Base-by-base conservation (phyloP, 2,113 vertebrate genomes). In the Drymodes brunneopygia region DNA sequence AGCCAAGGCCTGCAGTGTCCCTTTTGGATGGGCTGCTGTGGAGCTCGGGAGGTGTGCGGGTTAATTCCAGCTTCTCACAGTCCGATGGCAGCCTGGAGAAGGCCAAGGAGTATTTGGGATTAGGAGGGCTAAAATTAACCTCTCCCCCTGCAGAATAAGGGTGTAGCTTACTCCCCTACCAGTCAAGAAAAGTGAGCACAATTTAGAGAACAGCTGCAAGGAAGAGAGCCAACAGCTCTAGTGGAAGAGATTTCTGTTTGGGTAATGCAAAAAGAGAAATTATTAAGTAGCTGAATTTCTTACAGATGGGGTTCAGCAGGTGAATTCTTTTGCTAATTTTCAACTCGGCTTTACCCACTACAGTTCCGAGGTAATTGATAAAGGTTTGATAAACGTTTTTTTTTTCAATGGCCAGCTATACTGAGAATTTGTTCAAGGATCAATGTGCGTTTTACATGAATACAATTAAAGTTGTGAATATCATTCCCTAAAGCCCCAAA, bases 381-480 rank as follows among this genome's bases (percentile, higher is more conserved):
- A 18, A 25, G 35, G 8, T 45, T n/a, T n/a, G n/a, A n/a, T n/a
- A n/a, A n/a, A n/a, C n/a, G n/a, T 56, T 77, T 58, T 45, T 45
- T 40, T 90, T 85, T 45, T 14, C 67, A 58, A 3, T 38, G 62
- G n/a, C 67, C 40, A 64, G 47, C 65, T 58, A 29, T 71, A 80
- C 58, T 22, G 71, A 94, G 70, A 87, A 86, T 88, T 95, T 91
- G 77, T 87, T 94, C 48, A 81, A 89, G 81, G 89, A 94, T 95
- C 84, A 92, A 85, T 72, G 58, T 77, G 50, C 50, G 21, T 92
- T 94, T 95, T 86, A 66, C 40, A 83, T 35, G 91, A 95, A 94
- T 74, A 81, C 81, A 92, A 94, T 96, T 96, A 75, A 92, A 95
- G 48, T 71, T 74, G 64, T 71, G 72, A 93, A 61, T 88, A 22